Percentiles rank a stretch among this genome's conserved stretches.
These are phyloP conservation scores for Eubasilissa splendida DNA, from an alignment of 2,888 invertebrate genomes.

Conservation along the genomic window DNA sequence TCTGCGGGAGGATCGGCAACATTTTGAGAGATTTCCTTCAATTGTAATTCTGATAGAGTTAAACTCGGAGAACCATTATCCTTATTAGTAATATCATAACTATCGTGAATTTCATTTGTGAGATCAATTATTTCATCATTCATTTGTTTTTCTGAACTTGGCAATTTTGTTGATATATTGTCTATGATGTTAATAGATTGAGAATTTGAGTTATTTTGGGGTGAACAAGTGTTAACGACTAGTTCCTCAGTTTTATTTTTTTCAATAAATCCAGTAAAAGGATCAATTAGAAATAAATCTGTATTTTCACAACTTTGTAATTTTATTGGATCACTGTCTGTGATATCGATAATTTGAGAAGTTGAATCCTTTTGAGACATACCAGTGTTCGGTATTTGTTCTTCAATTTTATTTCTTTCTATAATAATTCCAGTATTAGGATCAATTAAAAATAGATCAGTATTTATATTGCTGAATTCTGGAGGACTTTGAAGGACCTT, in stretches of 20 bases:
- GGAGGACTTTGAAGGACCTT: conserved; percentile 43
- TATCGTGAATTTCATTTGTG: conserved; percentile 29
- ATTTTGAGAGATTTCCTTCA: not conserved
- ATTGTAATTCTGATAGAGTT: not conserved
- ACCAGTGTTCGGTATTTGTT: conserved; percentile 1
- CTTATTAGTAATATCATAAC: not conserved
- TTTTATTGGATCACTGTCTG: too few relatives aligned
- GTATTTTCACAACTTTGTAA: too few relatives aligned
- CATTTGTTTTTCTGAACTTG: not conserved
- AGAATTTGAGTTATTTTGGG: too few relatives aligned
- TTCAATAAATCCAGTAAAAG: too few relatives aligned
- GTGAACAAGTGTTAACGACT: too few relatives aligned
- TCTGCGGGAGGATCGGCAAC: not conserved
- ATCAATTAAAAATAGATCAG: conserved; percentile 59
- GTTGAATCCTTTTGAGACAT: conserved; percentile 9
- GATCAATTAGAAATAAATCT: too few relatives aligned
- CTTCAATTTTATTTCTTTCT: conserved; percentile 45
- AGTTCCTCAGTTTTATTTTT: too few relatives aligned
- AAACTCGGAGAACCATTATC: not conserved
- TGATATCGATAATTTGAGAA: not conserved
- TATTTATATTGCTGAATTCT: conserved; percentile 58
- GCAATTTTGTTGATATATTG: too few relatives aligned
- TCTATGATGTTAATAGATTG: too few relatives aligned
- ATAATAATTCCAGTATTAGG: conserved; percentile 58
- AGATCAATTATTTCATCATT: conserved; percentile 32